Base-by-base conservation (phyloP, 2,888 invertebrate genomes). In the Trypoxylon attenuatum region DNA sequence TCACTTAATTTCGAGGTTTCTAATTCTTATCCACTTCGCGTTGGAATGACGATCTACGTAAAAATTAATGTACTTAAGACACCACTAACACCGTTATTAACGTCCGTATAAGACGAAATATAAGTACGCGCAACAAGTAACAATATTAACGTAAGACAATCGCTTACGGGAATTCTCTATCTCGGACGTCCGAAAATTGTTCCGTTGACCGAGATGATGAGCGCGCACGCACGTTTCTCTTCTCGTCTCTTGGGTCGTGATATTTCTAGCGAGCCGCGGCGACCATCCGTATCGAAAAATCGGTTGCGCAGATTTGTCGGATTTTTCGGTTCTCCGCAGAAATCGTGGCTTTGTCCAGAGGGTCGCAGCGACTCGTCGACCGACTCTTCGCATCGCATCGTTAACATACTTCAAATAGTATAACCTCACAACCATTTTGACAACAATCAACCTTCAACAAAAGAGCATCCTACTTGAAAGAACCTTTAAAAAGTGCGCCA, bases 371-470 rank as follows among this genome's bases (percentile, higher is more conserved):
- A 45, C 45, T 54, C 42, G 6, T 43, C 73, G 27, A 5, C 41
- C 50, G 50, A 46, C 54, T 45, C 51, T 49, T 52, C 65, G 51
- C 38, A 39, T 50, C 59, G 73, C 66, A 69, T 69, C 73, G 67
- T 78, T 77, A 82, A 82, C 76, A 77, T 79, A 81, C 77, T 82
- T 82, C 74, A 79, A 76, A 80, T 80, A 83, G 72, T 80, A 83
- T 81, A 85, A 84, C 82, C 79, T 86, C 85, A 85, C 85, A 85
- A 85, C 84, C 85, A 83, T 83, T 83, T 85, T 84, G 81, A 83
- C 83, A 85, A 85, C 82, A 83, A 85, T 84, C 82, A 84, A 85
- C 71, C 77, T 79, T 84, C 77, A 84, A 85, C 82, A 84, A 82
- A 83, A 82, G 77, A 79, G 74, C 76, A 72, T 79, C 74, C 82